Conservation (phyloP, 2,888 invertebrate species). For the Hypsopygia costalis region DNA sequence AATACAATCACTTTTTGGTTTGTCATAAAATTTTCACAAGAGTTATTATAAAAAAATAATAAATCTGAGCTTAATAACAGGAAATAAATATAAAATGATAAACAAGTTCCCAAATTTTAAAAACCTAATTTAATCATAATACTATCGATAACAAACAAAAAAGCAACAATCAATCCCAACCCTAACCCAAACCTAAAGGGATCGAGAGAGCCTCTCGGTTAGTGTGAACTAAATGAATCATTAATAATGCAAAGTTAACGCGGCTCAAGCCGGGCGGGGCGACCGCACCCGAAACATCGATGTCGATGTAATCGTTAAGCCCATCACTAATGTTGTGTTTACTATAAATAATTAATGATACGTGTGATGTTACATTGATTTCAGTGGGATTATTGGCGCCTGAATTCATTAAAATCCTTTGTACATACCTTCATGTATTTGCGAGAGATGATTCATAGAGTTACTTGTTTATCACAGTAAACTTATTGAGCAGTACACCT, state of each 20-base stretch:
- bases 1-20: too few species aligned
- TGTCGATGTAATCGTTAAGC: slow-evolving; percentile 49
- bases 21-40: too few species aligned
- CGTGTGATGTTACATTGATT: slow-evolving; percentile 11
- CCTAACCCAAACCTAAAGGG: slow-evolving; percentile 60
- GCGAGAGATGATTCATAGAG: too few species aligned
- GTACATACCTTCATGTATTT: too few species aligned
- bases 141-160: slow-evolving; percentile 19
- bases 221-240: slow-evolving; percentile 81
- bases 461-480: too few species aligned
- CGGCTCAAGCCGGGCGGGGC: slow-evolving; percentile 39
- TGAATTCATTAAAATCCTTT: slow-evolving; percentile 1
- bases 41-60: too few species aligned
- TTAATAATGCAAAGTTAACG: slow-evolving; percentile 77
- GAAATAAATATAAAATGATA: too few species aligned
- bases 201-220: slow-evolving; percentile 66
- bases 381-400: slow-evolving; percentile 12
- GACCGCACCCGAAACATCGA: slow-evolving; percentile 51
- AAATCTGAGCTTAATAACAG: too few species aligned
- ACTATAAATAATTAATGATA: slow-evolving; percentile 34
- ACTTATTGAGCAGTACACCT: too few species aligned
- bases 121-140: background rate
- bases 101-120: background rate
- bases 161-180: slow-evolving; percentile 25
- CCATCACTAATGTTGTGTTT: slow-evolving; percentile 45